Evolutionary conservation across 2,888 invertebrate species (phyloP).

Genomic region (Homarus gammarus): DNA sequence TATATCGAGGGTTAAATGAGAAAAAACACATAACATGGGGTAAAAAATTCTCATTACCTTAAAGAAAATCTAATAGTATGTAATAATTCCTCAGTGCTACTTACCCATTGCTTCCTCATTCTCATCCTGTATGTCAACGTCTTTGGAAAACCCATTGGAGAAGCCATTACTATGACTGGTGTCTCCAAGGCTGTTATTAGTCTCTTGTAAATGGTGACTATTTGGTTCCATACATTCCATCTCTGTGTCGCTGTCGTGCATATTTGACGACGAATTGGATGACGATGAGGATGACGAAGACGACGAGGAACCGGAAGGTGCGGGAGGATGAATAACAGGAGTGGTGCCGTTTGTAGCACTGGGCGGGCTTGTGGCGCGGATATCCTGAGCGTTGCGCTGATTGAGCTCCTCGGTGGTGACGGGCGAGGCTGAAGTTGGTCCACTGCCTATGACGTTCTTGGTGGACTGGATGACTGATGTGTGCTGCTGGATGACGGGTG

Average conservation of each 20-base stretch:
- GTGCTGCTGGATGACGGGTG: conserved; percentile 79
- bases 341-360: conserved; percentile 62
- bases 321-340: conserved; percentile 40
- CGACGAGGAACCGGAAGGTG: conserved; percentile 47
- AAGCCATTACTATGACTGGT: conserved; percentile 76
- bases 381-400: conserved; percentile 77
- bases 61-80: not conserved
- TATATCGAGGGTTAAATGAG: too few relatives aligned
- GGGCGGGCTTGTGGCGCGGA: conserved; percentile 22
- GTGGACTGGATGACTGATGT: conserved; percentile 92
- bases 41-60: too few relatives aligned
- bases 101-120: conserved; percentile 77
- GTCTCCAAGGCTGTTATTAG: conserved; percentile 77
- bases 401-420: conserved; percentile 82
- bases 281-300: conserved; percentile 58
- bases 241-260: conserved; percentile 72
- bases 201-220: conserved; percentile 77
- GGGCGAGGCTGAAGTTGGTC: conserved; percentile 36
- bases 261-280: conserved; percentile 49
- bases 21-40: too few relatives aligned
- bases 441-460: conserved; percentile 78
- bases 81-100: not conserved
- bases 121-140: conserved; percentile 84
- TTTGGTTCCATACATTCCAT: conserved; percentile 81
- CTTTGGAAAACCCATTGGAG: conserved; percentile 78